Evolutionary conservation across 2,113 vertebrate species (phyloP), one percentile per base, ranked within the genome.

Genomic region (Dipodomys stephensi): DNA sequence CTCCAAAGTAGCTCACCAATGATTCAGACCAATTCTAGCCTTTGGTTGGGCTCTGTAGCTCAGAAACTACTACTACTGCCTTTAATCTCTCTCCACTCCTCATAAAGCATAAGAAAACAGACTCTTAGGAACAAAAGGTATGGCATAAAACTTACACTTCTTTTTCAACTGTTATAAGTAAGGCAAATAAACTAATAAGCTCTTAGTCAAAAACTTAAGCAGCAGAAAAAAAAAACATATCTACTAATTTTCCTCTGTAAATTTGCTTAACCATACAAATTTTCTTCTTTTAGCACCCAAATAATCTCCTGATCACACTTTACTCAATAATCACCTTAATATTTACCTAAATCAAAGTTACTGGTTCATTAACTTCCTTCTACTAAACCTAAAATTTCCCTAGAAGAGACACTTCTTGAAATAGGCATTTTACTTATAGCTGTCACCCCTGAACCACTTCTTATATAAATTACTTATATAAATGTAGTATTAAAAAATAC

Each of bases 291-390:
- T 85, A 92, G 57, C 15, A 18, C 18, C 13, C 30, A 8, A 19
- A 25, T 64, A 27, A 92, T 25, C n/a, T 30, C 92, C 74, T 83
- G n/a, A 23, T 91, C 3, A 86, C 11, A 86, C 30, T 94, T 95
- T 53, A 85, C 35, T 91, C 23, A 57, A 22, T 46, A 93, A 79
- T 89, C 91, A 93, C 88, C 73, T 93, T 88, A 83, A 93, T 32
- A 16, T 74, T 65, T 27, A 30, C 53, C 53, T 93, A 30, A 80
- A 44, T 81, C 65, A 83, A 7, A 49, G 39, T 74, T 90, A 69
- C 4, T 82, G n/a, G 44, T 78, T 95, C 62, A 91, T 13, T 92
- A 84, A 87, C 68, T 92, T 91, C 44, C 60, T 82, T 64, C 74
- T 65, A 87, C 67, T 87, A 89, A 20, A 88, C 65, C 72, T 62